A percentile compares a stretch with the other conserved stretches of the same genome.
phyloP scores from a whole-genome alignment of 2,113 vertebrate species.

The Chaetodon trifascialis region DNA sequence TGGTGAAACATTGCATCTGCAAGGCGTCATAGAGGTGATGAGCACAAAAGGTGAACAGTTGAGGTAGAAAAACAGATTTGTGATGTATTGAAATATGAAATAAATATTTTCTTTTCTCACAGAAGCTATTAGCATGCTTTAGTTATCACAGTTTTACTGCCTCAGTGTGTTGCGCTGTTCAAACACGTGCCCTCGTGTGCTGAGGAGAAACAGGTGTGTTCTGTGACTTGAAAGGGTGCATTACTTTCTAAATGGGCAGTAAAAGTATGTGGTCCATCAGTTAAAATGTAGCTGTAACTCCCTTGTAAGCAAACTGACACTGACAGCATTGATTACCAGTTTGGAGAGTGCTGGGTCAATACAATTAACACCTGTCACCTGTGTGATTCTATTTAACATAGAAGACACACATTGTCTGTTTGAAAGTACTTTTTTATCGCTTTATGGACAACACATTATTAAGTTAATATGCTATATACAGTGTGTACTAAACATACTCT shows the following conservation, averaged over 20 bases:
- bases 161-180: slow-evolving; percentile 39
- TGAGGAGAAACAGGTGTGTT: slow-evolving; percentile 60
- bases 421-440: neutral
- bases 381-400: too few species aligned
- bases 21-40: neutral
- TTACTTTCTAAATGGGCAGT: slow-evolving; percentile 36
- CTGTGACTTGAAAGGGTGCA: slow-evolving; percentile 19
- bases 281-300: slow-evolving; percentile 22
- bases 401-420: too few species aligned
- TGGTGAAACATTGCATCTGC: slow-evolving; percentile 8
- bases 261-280: slow-evolving; percentile 32
- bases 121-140: slow-evolving; percentile 10
- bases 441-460: neutral
- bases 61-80: neutral
- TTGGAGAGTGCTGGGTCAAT: slow-evolving; percentile 44
- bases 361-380: slow-evolving; percentile 44
- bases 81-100: neutral
- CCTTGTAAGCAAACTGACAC: neutral
- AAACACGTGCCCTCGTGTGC: slow-evolving; percentile 4
- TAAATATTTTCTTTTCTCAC: neutral
- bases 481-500: neutral
- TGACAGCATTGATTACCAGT: slow-evolving; percentile 61
- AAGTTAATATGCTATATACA: neutral
- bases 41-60: slow-evolving; percentile 9
- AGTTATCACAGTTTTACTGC: slow-evolving; percentile 1